Evolutionary conservation across 2,797 vertebrate genomes (phyloP), one percentile per base, ranked within the genome.

Genomic region (Sebastes itinus): DNA sequence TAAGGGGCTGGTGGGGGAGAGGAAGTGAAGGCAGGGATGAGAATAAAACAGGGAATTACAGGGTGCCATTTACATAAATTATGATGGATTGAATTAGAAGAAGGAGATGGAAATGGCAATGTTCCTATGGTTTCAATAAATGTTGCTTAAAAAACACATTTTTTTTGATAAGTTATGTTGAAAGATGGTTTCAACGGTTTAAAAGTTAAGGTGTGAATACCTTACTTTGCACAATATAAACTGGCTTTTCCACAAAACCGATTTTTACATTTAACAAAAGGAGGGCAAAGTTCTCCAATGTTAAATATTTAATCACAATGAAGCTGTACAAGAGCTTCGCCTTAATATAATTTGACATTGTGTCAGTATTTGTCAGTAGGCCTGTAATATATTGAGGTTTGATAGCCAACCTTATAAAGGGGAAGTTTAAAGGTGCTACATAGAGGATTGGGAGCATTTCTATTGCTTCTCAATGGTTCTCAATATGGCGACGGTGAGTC

Each of bases 31-130:
- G 33, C n/a, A 54, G 13, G 58, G 7, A 56, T 30, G 18, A 63
- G 54, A 73, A 38, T n/a, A 56, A 77, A 49, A 61, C 13, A 25
- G 11, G 54, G 58, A 72, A 27, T 55, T 69, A 62, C 28, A n/a
- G 35, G 23, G 11, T 54, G 49, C 3, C 42, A 72, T 55, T 81
- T 55, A 25, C 67, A 77, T 78, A 54, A 52, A 58, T 74, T 42
- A 72, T 32, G 32, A 74, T 25, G 69, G 35, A 67, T 4, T 46
- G 33, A 74, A 66, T 65, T 28, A 33, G 55, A 74, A 38, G 20
- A 52, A 56, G 68, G 67, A 75, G 22, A 18, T 67, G 38, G n/a
- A 78, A 46, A 67, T 23, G 25, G 12, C 2, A 55, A 20, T 13
- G 25, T 46, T 20, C 7, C 6, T 22, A 16, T n/a, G 11, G 66